Base-by-base conservation (phyloP, 2,113 vertebrate species). In the Pygoscelis antarcticus region DNA sequence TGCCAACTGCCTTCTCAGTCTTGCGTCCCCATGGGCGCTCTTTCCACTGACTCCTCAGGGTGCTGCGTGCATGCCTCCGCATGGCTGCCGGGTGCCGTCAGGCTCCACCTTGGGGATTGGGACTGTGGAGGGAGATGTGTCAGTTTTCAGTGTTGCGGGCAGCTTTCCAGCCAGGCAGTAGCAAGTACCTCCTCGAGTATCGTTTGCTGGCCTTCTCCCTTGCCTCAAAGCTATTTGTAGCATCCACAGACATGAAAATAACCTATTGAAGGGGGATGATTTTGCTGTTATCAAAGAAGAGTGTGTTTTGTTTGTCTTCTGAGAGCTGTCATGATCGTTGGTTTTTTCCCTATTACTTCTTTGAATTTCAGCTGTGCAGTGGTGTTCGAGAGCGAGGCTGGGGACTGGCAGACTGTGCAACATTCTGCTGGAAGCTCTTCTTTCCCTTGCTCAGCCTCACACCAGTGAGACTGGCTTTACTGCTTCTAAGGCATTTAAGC, bases 171-270 rank as follows among this genome's bases (percentile, higher is more conserved):
- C 17, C 64, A 16, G 76, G 71, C 88, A 16, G 68, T 22, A 85
- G 85, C 1, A 1, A 60, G 29, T 70, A 51, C 68, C 71, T 93
- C 83, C 88, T 95, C 7, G 0, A 30, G 72, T 94, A 19, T 95
- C 42, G 0, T 75, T 69, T 88, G 21, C 83, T 79, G 88, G 60
- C 87, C 74, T 87, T 96, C 36, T 78, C 64, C 64, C 32, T 86
- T 75, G 55, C 69, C 76, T 84, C 64, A 60, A 38, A 80, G 60
- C 91, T 93, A 94, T 92, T 94, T 96, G 65, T 68, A 47, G 64
- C 76, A 26, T 70, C 81, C 46, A 13, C 76, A 40, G 85, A 44
- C 49, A 29, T 52, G 79, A 89, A 90, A 86, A 81, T 89, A 83
- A 60, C 71, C 32, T 55, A 3, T 34, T 7, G 8, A 90, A 87